Evolutionary conservation across 2,797 vertebrate genomes (phyloP).

Genomic region (Dicrostonyx torquatus): DNA sequence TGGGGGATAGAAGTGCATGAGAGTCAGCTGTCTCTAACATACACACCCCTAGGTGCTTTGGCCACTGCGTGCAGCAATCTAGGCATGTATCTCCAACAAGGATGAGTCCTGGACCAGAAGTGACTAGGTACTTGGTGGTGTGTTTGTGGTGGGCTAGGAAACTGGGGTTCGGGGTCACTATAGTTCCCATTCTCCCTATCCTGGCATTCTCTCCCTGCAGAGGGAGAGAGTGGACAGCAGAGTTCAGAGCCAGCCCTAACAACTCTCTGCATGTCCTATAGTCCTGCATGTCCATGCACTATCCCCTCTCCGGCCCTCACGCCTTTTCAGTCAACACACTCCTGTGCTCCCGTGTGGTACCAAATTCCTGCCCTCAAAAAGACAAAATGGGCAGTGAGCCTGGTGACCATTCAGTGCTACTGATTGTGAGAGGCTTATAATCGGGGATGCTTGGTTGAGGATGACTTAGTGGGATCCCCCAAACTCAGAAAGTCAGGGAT

Average conservation of each 20-base stretch:
- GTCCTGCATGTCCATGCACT: too few species aligned
- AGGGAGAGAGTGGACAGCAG: neutral
- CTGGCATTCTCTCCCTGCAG: neutral
- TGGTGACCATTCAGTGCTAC: neutral
- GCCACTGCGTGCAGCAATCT: fast-evolving
- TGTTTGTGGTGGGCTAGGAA: neutral
- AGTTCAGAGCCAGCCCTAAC: neutral
- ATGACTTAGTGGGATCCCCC: neutral
- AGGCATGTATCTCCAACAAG: neutral
- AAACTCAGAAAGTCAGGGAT: neutral
- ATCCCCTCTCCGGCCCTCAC: too few species aligned
- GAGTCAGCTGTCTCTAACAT: neutral
- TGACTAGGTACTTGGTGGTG: neutral
- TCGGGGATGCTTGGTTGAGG: neutral
- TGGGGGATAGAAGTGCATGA: neutral
- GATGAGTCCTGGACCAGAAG: neutral
- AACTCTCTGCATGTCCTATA: neutral
- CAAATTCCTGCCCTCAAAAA: neutral
- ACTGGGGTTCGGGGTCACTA: neutral
- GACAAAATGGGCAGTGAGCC: neutral
- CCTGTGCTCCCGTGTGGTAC: neutral
- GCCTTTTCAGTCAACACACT: too few species aligned
- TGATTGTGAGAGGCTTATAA: neutral
- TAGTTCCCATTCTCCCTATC: neutral
- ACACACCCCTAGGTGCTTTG: neutral